A percentile compares a stretch with the other conserved stretches of the same genome.
phyloP scores from a whole-genome alignment of 2,888 invertebrate species.

The Phortica magna region DNA sequence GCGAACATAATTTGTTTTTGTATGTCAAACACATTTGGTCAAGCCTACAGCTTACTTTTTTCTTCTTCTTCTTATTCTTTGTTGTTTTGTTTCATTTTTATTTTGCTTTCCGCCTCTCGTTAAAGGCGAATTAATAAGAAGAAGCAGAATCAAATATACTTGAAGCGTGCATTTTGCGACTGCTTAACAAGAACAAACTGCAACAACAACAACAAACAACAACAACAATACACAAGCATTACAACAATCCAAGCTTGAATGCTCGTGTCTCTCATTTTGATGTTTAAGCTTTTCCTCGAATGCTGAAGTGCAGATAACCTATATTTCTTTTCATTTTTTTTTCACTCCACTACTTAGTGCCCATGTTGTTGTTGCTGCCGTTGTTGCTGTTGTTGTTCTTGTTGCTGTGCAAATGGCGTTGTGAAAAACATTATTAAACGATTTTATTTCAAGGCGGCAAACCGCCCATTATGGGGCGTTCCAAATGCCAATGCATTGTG shows the following conservation, averaged over 20 bases:
- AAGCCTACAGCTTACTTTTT: background rate
- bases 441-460: constrained; percentile 71
- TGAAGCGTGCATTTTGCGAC: constrained; percentile 35
- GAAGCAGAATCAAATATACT: background rate
- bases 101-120: background rate
- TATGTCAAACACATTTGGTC: background rate
- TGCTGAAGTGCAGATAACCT: constrained; percentile 64
- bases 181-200: constrained; percentile 9
- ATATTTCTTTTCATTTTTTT: constrained; percentile 61
- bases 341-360: constrained; percentile 39
- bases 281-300: background rate
- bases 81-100: background rate
- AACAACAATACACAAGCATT: constrained; percentile 33
- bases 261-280: background rate
- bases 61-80: background rate
- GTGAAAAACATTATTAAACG: constrained; percentile 73
- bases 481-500: constrained; percentile 58
- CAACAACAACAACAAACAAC: constrained; percentile 34
- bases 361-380: constrained; percentile 38
- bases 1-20: background rate
- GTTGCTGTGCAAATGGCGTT: constrained; percentile 60
- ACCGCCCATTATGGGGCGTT: constrained; percentile 72
- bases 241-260: background rate
- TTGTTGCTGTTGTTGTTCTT: constrained; percentile 27
- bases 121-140: too few relatives aligned